Evolutionary conservation across 2,797 vertebrate genomes (phyloP).

Genomic region (Eptatretus atami): DNA sequence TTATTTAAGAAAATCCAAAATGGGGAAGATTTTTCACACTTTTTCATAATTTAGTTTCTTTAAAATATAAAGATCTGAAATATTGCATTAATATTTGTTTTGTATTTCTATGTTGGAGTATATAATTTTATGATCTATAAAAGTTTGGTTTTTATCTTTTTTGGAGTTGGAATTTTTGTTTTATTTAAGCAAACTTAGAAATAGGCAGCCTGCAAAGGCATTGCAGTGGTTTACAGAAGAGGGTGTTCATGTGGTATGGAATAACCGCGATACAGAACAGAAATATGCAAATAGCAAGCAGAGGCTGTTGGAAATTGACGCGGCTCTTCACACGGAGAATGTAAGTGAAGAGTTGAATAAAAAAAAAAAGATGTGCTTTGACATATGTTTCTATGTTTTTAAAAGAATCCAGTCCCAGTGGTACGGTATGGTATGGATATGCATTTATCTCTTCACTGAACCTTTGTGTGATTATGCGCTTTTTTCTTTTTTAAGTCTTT

Average conservation of each 20-base stretch:
- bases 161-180: slow-evolving; percentile 1
- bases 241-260: no score
- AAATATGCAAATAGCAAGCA: background rate
- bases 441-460: slow-evolving; percentile 3
- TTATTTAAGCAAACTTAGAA: slow-evolving; percentile 4
- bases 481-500: slow-evolving; percentile 5
- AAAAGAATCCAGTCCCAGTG: slow-evolving; percentile 1
- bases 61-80: slow-evolving; percentile 5
- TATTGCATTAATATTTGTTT: slow-evolving; percentile 6
- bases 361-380: slow-evolving; percentile 1
- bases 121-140: slow-evolving; percentile 6
- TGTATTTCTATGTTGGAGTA: slow-evolving; percentile 5
- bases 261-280: no score
- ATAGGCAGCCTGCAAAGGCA: background rate
- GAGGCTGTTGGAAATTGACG: slow-evolving; percentile 1
- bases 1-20: slow-evolving; percentile 6
- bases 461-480: background rate
- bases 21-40: slow-evolving; percentile 5
- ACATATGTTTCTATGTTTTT: slow-evolving; percentile 6
- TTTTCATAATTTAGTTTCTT: slow-evolving; percentile 6
- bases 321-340: slow-evolving; percentile 5
- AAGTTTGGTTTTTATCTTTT: slow-evolving; percentile 5
- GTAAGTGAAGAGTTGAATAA: slow-evolving; percentile 4
- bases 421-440: slow-evolving; percentile 5
- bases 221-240: slow-evolving; percentile 5